A percentile compares a stretch with the other conserved stretches of the same genome.
Evolutionary conservation across 1,140 invertebrate genomes (phyloP).

Genomic region (Drosophila pectinifera): DNA sequence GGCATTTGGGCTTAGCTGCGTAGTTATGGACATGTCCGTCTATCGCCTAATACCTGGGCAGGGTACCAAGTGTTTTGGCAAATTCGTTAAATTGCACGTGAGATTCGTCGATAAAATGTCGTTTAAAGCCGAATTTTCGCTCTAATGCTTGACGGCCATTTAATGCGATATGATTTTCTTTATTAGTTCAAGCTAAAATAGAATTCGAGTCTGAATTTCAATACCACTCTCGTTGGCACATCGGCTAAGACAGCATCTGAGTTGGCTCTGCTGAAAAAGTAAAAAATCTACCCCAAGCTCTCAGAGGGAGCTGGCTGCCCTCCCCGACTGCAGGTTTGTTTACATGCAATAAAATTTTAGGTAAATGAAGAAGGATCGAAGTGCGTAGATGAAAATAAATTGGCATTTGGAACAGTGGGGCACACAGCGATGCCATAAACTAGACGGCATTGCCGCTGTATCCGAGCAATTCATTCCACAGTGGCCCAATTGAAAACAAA

Average conservation of each 20-base stretch:
- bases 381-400: conserved; percentile 73
- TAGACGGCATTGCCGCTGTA: conserved; percentile 1
- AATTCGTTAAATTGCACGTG: conserved; percentile 71
- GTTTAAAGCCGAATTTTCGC: conserved; percentile 13
- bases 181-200: not conserved
- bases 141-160: conserved; percentile 20
- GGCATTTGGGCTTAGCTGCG: conserved; percentile 30
- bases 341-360: conserved; percentile 75
- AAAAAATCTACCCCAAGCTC: conserved; percentile 1
- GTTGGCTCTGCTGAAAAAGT: not conserved
- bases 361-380: conserved; percentile 58
- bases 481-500: conserved; percentile 53
- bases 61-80: conserved; percentile 50
- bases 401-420: conserved; percentile 25
- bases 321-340: conserved; percentile 36
- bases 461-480: conserved; percentile 13
- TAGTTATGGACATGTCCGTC: conserved; percentile 39
- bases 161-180: conserved; percentile 2
- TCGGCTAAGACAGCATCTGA: not conserved
- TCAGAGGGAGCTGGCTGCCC: not conserved
- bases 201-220: not conserved
- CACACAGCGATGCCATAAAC: conserved; percentile 4
- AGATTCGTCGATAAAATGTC: conserved; percentile 58
- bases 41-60: conserved; percentile 12
- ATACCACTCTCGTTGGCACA: not conserved